phyloP scores from a whole-genome alignment of 2,113 vertebrate genomes.

The Hippopotamus amphibius region DNA sequence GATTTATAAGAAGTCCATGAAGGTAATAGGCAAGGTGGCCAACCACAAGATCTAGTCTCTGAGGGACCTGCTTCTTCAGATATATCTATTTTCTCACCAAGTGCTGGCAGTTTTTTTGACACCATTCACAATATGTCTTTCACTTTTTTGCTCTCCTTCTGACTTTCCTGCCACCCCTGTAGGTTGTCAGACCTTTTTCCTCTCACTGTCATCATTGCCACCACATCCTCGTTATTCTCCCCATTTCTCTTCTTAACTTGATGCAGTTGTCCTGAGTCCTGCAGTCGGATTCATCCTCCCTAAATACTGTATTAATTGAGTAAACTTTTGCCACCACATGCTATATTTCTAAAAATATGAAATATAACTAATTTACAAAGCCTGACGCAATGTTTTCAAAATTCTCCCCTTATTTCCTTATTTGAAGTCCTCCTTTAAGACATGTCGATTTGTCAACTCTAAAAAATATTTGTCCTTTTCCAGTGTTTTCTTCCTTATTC shows the following conservation, averaged over 20 bases:
- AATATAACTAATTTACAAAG: neutral
- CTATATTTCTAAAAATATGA: neutral
- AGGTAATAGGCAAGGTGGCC: neutral
- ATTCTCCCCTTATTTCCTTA: neutral
- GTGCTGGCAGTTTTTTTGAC: neutral
- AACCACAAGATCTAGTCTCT: neutral
- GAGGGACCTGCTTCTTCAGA: neutral
- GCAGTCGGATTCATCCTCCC: neutral
- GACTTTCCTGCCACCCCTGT: rapidly evolving
- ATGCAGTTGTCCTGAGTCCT: neutral
- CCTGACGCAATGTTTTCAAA: neutral
- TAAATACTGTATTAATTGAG: neutral
- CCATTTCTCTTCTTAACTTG: neutral
- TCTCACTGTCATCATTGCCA: neutral
- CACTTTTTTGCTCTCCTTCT: neutral
- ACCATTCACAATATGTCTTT: neutral
- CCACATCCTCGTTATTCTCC: neutral
- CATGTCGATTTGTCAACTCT: neutral
- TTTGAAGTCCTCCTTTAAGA: neutral
- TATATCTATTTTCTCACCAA: neutral
- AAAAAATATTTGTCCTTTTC: neutral
- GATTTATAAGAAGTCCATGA: neutral
- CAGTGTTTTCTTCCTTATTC: neutral
- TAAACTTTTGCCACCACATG: neutral
- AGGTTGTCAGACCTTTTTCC: neutral